phyloP scores from a whole-genome alignment of 1,140 invertebrate species.

The Drosophila serrata region DNA sequence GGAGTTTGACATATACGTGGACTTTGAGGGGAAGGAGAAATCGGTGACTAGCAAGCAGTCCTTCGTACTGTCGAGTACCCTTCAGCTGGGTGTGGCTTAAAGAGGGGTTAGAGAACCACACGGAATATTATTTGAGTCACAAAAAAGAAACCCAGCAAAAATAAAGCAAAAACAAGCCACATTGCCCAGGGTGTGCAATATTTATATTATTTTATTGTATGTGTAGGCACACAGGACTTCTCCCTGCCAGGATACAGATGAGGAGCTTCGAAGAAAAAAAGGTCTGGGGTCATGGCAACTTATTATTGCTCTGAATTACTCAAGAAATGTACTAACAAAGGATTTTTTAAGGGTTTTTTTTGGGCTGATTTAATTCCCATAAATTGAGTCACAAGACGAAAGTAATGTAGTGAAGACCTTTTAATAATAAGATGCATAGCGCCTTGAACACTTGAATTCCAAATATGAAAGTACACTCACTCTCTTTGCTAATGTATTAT shows the following conservation, averaged over 20 bases:
- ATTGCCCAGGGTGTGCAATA: slow-evolving; percentile 25
- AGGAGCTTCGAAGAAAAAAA: not conserved
- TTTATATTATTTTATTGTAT: slow-evolving; percentile 42
- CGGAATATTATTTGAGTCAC: slow-evolving; percentile 13
- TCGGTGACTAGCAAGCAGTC: slow-evolving; percentile 17
- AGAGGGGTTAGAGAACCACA: not conserved
- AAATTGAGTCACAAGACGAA: not conserved
- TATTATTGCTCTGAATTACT: not conserved
- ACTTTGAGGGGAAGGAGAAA: slow-evolving; percentile 34
- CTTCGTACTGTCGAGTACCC: slow-evolving; percentile 15
- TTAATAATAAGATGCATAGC: no score
- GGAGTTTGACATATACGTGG: slow-evolving; percentile 38
- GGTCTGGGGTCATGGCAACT: not conserved
- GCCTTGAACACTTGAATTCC: no score
- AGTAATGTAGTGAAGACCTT: no score
- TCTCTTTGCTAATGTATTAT: no score
- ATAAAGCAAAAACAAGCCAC: slow-evolving; percentile 21
- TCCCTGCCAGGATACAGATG: slow-evolving; percentile 2
- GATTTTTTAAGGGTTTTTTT: not conserved
- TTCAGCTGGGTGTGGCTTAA: slow-evolving; percentile 6
- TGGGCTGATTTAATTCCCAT: not conserved
- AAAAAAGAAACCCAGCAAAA: slow-evolving; percentile 3
- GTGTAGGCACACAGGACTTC: slow-evolving; percentile 19
- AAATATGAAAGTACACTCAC: no score
- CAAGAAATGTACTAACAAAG: not conserved